phyloP scores from a whole-genome alignment of 2,888 invertebrate species.

The Melieria picta region DNA sequence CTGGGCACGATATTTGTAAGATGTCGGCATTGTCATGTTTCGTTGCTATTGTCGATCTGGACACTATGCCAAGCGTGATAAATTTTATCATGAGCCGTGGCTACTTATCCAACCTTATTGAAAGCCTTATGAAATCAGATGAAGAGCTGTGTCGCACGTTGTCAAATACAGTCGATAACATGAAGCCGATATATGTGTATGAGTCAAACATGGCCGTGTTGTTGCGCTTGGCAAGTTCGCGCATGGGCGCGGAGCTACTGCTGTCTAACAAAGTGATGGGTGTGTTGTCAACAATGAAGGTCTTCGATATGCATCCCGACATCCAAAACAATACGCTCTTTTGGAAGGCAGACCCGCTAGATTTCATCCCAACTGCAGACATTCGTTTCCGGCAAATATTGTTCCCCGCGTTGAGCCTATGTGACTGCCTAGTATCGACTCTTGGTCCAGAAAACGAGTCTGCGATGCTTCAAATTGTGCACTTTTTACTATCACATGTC shows the following conservation, averaged over 20 bases:
- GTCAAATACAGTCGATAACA: constrained; percentile 73
- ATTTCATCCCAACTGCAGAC: constrained; percentile 73
- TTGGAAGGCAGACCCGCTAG: constrained; percentile 51
- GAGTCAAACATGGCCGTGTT: constrained; percentile 87
- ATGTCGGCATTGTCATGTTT: constrained; percentile 87
- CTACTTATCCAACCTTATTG: constrained; percentile 84
- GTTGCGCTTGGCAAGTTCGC: constrained; percentile 74
- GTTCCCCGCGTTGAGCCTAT: constrained; percentile 82
- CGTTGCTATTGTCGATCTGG: constrained; percentile 80
- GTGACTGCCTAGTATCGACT: constrained; percentile 83
- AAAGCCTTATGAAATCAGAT: constrained; percentile 81
- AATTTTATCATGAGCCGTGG: constrained; percentile 72
- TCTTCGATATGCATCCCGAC: constrained; percentile 80
- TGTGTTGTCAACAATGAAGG: constrained; percentile 75
- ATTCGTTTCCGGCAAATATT: constrained; percentile 84
- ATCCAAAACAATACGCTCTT: constrained; percentile 60
- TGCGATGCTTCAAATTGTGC: constrained; percentile 82
- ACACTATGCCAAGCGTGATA: constrained; percentile 75
- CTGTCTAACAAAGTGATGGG: constrained; percentile 72
- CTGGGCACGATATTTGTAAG: constrained; percentile 89
- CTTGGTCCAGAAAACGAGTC: constrained; percentile 86
- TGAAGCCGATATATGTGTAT: constrained; percentile 85
- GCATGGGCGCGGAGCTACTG: constrained; percentile 74
- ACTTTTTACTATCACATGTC: constrained; percentile 82
- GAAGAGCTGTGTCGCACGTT: constrained; percentile 73